Evolutionary conservation across 2,888 invertebrate species (phyloP).

Genomic region (Acanthopleura granulata): DNA sequence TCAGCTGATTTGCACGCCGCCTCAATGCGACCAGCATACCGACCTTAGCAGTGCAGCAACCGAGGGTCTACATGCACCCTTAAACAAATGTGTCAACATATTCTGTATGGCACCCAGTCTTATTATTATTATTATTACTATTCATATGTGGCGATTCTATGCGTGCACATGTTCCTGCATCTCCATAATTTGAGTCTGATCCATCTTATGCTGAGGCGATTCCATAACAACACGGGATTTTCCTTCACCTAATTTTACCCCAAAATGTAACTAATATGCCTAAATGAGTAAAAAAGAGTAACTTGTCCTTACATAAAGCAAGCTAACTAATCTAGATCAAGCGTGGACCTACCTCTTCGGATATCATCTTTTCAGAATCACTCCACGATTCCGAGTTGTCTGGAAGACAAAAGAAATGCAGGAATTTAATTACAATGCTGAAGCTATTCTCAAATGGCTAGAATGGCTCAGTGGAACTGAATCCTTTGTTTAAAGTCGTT

Average conservation of each 20-base stretch:
- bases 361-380: conserved; percentile 3
- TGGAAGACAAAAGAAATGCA: background rate
- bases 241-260: background rate
- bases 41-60: too few species aligned
- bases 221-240: background rate
- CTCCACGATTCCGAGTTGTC: background rate
- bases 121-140: too few species aligned
- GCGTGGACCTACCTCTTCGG: background rate
- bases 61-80: too few species aligned
- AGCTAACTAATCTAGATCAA: background rate
- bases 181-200: too few species aligned
- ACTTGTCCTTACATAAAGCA: background rate
- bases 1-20: conserved; percentile 21
- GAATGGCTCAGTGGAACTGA: background rate
- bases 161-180: too few species aligned
- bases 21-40: background rate
- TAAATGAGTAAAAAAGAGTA: background rate
- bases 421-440: background rate
- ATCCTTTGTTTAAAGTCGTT: background rate
- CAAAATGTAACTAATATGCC: background rate
- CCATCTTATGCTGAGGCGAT: background rate
- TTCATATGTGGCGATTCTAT: too few species aligned
- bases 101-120: too few species aligned
- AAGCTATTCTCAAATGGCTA: background rate
- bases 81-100: too few species aligned